Evolutionary conservation across 2,888 invertebrate genomes (phyloP).

Genomic region (Patella ulyssiponensis): DNA sequence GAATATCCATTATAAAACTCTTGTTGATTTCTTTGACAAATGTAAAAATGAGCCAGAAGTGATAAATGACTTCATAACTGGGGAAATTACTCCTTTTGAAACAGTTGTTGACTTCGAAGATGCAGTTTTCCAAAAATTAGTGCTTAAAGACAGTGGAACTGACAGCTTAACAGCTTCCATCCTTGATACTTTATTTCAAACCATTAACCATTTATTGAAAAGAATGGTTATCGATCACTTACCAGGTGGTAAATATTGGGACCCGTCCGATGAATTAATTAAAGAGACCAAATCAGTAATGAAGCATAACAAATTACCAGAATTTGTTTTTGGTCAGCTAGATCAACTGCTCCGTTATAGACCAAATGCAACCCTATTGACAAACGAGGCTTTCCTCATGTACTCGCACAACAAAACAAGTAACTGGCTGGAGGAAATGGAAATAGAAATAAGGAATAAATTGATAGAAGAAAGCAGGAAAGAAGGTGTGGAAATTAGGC

Average conservation of each 20-base stretch:
- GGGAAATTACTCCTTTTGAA: slow-evolving; percentile 7
- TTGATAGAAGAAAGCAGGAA: no score
- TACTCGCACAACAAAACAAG: no score
- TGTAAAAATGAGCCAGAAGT: neutral
- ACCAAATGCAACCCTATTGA: slow-evolving; percentile 22
- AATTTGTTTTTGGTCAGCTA: no score
- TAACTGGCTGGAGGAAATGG: no score
- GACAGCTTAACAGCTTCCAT: slow-evolving; percentile 11
- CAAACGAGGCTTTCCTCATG: no score
- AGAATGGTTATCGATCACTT: neutral
- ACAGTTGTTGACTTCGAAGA: neutral
- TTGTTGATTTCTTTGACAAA: slow-evolving; percentile 10
- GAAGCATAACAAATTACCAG: no score
- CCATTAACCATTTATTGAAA: slow-evolving; percentile 5
- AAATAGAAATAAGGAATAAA: neutral
- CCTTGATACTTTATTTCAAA: slow-evolving; percentile 17
- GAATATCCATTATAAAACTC: slow-evolving; percentile 8
- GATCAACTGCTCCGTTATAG: neutral
- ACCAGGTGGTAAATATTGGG: no score
- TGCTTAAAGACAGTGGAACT: neutral
- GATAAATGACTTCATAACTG: slow-evolving; percentile 13
- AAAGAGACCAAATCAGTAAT: no score
- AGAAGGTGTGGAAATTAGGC: no score
- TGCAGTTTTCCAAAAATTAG: neutral
- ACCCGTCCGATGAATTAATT: no score